Conservation (phyloP, 2,113 vertebrate species). For the Polypterus senegalus region DNA sequence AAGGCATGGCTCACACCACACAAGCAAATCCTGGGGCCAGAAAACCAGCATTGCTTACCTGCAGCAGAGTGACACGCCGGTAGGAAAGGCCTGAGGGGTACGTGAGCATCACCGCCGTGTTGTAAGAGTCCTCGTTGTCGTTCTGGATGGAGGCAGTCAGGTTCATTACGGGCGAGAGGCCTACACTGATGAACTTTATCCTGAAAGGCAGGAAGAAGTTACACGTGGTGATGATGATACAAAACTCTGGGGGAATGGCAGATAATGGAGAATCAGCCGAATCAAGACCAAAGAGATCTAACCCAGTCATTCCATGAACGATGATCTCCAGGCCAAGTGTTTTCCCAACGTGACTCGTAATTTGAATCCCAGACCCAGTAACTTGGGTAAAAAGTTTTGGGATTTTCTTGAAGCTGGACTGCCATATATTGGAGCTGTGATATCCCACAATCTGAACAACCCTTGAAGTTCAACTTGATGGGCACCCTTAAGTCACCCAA, state of each 20-base stretch:
- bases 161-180: slow-evolving; percentile 46
- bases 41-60: slow-evolving; percentile 28
- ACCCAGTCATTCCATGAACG: too few relatives aligned
- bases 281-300: neutral
- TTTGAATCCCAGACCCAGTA: too few relatives aligned
- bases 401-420: too few relatives aligned
- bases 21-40: neutral
- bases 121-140: slow-evolving; percentile 59
- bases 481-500: too few relatives aligned
- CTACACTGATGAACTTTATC: slow-evolving; percentile 36
- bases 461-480: too few relatives aligned
- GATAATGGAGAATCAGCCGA: neutral
- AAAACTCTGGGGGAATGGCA: neutral
- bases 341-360: too few relatives aligned
- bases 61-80: slow-evolving; percentile 30
- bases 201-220: slow-evolving; percentile 14
- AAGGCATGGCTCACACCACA: neutral
- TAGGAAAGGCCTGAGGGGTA: slow-evolving; percentile 58
- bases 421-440: too few relatives aligned
- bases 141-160: slow-evolving; percentile 52
- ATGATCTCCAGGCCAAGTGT: too few relatives aligned
- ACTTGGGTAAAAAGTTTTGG: too few relatives aligned
- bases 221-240: neutral
- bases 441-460: too few relatives aligned
- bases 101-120: slow-evolving; percentile 38